Evolutionary conservation across 2,888 invertebrate species (phyloP).

Genomic region (Pachliopta kotzebuea): DNA sequence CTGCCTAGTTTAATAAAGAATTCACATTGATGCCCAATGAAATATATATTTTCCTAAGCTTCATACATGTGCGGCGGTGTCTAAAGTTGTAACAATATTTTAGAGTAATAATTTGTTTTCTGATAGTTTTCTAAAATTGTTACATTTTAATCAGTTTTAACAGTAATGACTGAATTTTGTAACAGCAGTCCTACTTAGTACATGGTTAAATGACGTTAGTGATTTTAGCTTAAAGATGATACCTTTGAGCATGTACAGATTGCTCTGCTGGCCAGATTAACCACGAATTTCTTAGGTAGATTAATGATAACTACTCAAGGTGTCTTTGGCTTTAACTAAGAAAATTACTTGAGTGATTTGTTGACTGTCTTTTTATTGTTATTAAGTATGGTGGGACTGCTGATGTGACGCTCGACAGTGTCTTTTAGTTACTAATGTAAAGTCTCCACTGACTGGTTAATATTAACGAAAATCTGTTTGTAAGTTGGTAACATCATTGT

Average conservation of each 20-base stretch:
- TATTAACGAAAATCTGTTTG: constrained; percentile 24
- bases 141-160: constrained; percentile 56
- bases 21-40: constrained; percentile 60
- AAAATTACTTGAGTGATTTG: constrained; percentile 54
- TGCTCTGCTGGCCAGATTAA: constrained; percentile 52
- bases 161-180: constrained; percentile 49
- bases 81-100: constrained; percentile 61
- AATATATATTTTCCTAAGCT: constrained; percentile 67
- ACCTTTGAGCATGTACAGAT: constrained; percentile 35
- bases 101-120: constrained; percentile 59
- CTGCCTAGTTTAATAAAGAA: constrained; percentile 63
- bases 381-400: constrained; percentile 70
- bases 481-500: constrained; percentile 23
- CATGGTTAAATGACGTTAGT: constrained; percentile 34
- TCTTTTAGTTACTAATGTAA: constrained; percentile 32
- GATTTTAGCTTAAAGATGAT: constrained; percentile 33
- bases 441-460: constrained; percentile 16
- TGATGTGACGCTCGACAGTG: constrained; percentile 48
- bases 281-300: constrained; percentile 33
- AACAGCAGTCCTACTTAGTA: constrained; percentile 60
- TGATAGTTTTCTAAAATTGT: constrained; percentile 50
- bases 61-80: constrained; percentile 66
- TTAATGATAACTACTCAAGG: constrained; percentile 33
- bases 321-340: constrained; percentile 41
- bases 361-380: constrained; percentile 65